These are phyloP conservation scores for Drosophila prosaltans DNA, from an alignment of 1,140 invertebrate genomes.

Conservation along the genomic window DNA sequence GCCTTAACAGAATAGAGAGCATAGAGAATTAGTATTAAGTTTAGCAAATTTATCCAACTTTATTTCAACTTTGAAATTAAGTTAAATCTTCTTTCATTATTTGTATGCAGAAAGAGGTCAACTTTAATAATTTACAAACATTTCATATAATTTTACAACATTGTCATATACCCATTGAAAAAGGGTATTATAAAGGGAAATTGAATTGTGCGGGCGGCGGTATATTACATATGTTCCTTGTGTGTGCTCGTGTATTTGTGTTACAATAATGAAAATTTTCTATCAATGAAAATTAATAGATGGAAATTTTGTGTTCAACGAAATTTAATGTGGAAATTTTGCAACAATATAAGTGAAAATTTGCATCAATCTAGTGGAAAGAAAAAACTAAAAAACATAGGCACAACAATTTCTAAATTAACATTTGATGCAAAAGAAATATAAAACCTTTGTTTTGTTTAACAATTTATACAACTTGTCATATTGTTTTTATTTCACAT, in stretches of 20 bases:
- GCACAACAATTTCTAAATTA: background rate
- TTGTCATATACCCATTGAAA: background rate
- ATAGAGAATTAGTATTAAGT: too few species aligned
- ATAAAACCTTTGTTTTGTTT: too few species aligned
- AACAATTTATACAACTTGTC: too few species aligned
- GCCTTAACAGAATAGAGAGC: too few species aligned
- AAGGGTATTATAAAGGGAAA: constrained; percentile 3
- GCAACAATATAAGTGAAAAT: constrained; percentile 4
- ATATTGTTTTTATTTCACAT: too few species aligned
- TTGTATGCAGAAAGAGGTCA: too few species aligned
- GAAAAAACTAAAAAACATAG: background rate
- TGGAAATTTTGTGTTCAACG: background rate
- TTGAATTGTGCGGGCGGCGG: constrained; percentile 4
- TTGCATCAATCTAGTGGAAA: background rate
- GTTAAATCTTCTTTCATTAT: too few species aligned
- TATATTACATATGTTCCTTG: background rate
- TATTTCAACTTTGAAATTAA: too few species aligned
- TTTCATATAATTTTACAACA: background rate
- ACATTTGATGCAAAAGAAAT: too few species aligned
- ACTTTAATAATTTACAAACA: too few species aligned
- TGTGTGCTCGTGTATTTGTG: background rate
- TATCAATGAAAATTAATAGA: constrained; percentile 12
- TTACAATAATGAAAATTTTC: constrained; percentile 12
- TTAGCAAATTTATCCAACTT: too few species aligned
- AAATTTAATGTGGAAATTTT: background rate